These are phyloP conservation scores for Daboia siamensis DNA, from an alignment of 2,113 vertebrate species.

Conservation along the genomic window DNA sequence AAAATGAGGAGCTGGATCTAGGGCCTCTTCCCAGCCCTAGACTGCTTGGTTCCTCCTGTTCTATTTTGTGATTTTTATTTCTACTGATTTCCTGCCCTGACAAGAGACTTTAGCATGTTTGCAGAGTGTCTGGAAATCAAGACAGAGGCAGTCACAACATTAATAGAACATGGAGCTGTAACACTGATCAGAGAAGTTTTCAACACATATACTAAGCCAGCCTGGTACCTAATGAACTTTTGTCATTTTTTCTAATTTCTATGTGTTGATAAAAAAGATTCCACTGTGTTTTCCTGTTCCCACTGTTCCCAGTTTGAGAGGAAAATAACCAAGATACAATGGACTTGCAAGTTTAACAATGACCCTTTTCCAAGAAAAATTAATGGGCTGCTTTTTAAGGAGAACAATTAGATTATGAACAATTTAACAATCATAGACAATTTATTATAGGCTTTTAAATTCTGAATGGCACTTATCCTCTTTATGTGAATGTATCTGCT, in stretches of 20 bases:
- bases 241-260: background rate
- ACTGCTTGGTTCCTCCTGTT: background rate
- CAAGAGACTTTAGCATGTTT: background rate
- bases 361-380: background rate
- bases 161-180: background rate
- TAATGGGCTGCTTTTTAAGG: background rate
- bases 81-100: background rate
- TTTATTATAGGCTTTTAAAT: background rate
- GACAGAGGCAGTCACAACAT: background rate
- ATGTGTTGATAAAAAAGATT: background rate
- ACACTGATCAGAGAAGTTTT: background rate
- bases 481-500: background rate
- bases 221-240: background rate
- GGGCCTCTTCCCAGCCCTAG: background rate
- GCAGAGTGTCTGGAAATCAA: background rate
- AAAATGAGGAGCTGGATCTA: background rate
- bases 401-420: background rate
- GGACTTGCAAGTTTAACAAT: background rate
- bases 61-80: background rate
- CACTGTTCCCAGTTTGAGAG: background rate
- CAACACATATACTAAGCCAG: constrained; percentile 4
- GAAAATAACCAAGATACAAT: background rate
- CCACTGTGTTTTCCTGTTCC: background rate
- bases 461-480: background rate
- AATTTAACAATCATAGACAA: background rate